A percentile compares a stretch with the other conserved stretches of the same genome.
Evolutionary conservation across 2,797 vertebrate genomes (phyloP).

Genomic region (Carapus acus): DNA sequence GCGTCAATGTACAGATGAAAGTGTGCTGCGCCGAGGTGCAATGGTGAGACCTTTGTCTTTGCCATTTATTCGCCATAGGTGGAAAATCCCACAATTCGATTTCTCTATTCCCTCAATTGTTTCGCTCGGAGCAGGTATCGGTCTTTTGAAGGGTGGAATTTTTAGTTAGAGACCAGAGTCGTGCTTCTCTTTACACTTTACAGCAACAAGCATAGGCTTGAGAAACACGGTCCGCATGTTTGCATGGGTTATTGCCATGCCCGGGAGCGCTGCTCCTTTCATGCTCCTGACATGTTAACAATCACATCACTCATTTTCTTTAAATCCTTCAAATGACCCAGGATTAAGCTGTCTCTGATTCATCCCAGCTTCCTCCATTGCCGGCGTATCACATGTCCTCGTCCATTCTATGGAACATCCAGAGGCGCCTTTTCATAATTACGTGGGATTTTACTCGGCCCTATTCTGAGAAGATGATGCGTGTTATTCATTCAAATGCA

Average conservation of each 20-base stretch:
- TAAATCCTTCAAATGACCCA: background rate
- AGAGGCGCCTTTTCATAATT: too few species aligned
- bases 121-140: background rate
- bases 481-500: too few species aligned
- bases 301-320: background rate
- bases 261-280: background rate
- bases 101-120: too few species aligned
- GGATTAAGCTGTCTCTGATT: background rate
- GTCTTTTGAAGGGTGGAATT: background rate
- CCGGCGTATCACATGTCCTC: background rate
- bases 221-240: background rate
- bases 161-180: background rate
- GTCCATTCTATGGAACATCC: too few species aligned
- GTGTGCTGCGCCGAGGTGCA: too few species aligned
- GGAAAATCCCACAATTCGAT: background rate
- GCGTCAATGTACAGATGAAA: too few species aligned
- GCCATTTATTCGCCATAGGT: too few species aligned
- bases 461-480: too few species aligned
- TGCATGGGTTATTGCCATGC: background rate
- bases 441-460: too few species aligned
- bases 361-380: background rate
- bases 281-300: slow-evolving; percentile 3
- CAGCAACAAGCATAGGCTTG: slow-evolving; percentile 22
- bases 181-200: slow-evolving; percentile 2
- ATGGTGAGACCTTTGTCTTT: too few species aligned